Base-by-base conservation (phyloP, 1,140 invertebrate genomes). In the Lepidostoma basale region DNA sequence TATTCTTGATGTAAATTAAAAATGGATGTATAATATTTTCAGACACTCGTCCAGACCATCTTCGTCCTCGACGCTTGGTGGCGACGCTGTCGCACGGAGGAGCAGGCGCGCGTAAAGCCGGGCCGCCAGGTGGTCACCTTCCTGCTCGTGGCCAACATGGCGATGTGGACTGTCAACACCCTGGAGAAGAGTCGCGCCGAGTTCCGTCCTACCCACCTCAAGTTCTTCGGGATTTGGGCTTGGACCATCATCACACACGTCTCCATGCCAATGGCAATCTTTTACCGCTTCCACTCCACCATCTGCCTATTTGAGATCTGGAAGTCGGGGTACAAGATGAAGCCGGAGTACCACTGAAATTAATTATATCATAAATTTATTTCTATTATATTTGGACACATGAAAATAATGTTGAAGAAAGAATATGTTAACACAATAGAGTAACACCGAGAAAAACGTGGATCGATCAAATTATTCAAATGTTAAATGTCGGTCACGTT, bases 231-330 rank as follows among this genome's bases (percentile, higher is more conserved):
- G 1, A 87, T 87, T 1, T 95, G 88, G 91, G 92, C 86, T 0
- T 95, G 93, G 93, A 93, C 91, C 0, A 92, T 95, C 67, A 93
- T 96, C 56, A 92, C 90, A 0, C 91, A 93, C 76, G 87, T 94
- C 0, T 92, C 91, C 0, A 92, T 93, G 86, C 93, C 93, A 0
- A 83, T 95, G 26, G 88, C 91, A 1, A 95, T 95, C 62, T 95
- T 95, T 79, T 94, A 93, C 78, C 82, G 93, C 10, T 95, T 97
- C 80, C 93, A 98, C 79, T 96, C 94, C 0, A 96, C 95, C 0
- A 96, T 98, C 58, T 98, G 96, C 76, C 85, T 98, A 0, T 97
- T 96, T 76, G 96, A 98, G 80, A 95, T 98, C 20, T 98, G 96
- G 96, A 97, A 97, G 79, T 88, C 93, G 63, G 90, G 93, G 25